Evolutionary conservation across 2,888 invertebrate genomes (phyloP), one percentile per base, ranked within the genome.

Genomic region (Drosophila anomalata): DNA sequence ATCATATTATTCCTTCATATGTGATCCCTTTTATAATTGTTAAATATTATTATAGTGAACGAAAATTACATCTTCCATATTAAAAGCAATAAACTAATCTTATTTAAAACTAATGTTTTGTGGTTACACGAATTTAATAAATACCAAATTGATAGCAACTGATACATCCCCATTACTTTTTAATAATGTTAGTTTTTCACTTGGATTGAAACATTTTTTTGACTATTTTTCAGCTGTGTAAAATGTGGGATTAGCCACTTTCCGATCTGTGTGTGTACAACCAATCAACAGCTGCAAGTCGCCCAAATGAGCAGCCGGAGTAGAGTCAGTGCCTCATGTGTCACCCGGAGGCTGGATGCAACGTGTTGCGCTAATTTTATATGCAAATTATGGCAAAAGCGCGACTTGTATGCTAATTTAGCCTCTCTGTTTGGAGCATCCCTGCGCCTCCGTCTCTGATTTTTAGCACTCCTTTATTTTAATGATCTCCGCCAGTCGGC

Each of bases 381-480:
- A 85, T 85, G 84, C 84, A 85, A 85, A 85, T 85, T 81, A 84
- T 86, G 84, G 79, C 81, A 78, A 87, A 80, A 86, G 86, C 81
- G 72, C 81, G 76, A 78, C 77, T 83, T 83, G 84, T 86, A 84
- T 84, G 84, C 87, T 84, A 84, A 84, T 84, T 84, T 84, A 60
- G 48, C 65, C 46, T 53, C 75, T 58, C 68, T 71, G 54, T 48
- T 61, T 48, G 46, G 29, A 51, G 20, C 55, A 26, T 36, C 47
- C 17, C 41, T 39, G 53, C 44, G 60, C 8, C 50, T 9, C 14
- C 1, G 20, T 12, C 22, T 17, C 53, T 33, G 39, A 31, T 63
- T 60, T 51, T 77, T 81, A 79, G 75, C 79, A 79, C 79, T 78
- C 62, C 72, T 61, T 70, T 76, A 68, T 76, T 83, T 85, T 81